Evolutionary conservation across 1,140 invertebrate genomes (phyloP).

Genomic region (Pissodes strobi): DNA sequence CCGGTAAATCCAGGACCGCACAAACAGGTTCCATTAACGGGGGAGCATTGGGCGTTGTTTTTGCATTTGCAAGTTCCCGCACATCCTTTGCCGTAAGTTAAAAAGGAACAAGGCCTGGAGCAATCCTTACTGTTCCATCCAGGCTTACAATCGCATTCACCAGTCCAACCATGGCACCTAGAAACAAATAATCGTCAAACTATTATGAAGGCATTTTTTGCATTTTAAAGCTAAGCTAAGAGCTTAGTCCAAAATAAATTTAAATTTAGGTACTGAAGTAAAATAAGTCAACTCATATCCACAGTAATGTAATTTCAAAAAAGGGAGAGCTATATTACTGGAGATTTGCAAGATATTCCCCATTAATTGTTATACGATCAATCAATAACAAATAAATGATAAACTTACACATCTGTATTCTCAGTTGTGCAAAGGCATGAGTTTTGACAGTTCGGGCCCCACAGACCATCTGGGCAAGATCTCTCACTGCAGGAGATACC

Average conservation of each 20-base stretch:
- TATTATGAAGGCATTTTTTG: no score
- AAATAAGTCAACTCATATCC: no score
- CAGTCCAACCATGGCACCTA: slow-evolving; percentile 87
- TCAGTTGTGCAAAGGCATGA: slow-evolving; percentile 74
- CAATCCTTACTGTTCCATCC: slow-evolving; percentile 89
- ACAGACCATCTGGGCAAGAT: slow-evolving; percentile 68
- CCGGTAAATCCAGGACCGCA: slow-evolving; percentile 81
- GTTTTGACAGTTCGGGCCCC: slow-evolving; percentile 72
- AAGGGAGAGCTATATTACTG: no score
- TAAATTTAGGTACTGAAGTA: no score
- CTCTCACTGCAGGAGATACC: slow-evolving; percentile 72
- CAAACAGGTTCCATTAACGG: slow-evolving; percentile 80
- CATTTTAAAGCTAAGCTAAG: no score
- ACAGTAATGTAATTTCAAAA: no score
- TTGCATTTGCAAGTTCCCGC: slow-evolving; percentile 77
- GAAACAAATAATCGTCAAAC: no score
- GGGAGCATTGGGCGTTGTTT: slow-evolving; percentile 86
- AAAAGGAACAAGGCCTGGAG: slow-evolving; percentile 75
- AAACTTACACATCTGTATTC: slow-evolving; percentile 71
- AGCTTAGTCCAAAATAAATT: no score
- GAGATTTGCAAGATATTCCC: no score
- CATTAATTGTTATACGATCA: no score
- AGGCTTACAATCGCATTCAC: slow-evolving; percentile 83
- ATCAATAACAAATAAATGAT: no score
- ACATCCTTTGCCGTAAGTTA: slow-evolving; percentile 84